Evolutionary conservation across 1,140 invertebrate species (phyloP), one percentile per base, ranked within the genome.

Genomic region (Drosophila kikkawai): DNA sequence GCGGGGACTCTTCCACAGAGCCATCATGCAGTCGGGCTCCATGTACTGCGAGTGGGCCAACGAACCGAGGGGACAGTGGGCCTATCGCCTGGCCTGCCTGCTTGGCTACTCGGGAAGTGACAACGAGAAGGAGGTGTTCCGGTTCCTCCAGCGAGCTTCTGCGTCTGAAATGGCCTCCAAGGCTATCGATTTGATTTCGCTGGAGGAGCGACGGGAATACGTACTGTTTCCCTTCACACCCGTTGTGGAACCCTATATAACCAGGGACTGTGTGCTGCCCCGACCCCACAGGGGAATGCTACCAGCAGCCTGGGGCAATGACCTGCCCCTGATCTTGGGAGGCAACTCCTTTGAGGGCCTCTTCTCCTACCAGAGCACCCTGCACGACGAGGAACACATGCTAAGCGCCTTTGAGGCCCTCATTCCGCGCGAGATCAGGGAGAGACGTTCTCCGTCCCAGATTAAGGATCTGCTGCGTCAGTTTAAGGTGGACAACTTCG

Each of bases 21-120:
- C 93, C 22, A 95, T 95, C 39, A 87, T 94, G 26, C 93, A 95
- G 81, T 95, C 95, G 50, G 95, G 95, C 1, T 94, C 93, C 3
- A 86, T 93, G 19, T 77, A 94, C 42, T 86, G 93, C 55, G 90
- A 91, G 17, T 91, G 91, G 88, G 88, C 80, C 29, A 66, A 64
- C n/a, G 66, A 77, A 12, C 63, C 71, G 8, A 63, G 77, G 32
- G 39, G 57, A 0, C 56, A 53, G 8, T 84, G 80, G 70, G 60
- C 88, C 0, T 66, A 84, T 60, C 79, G 80, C 0, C 44, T 92
- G 17, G 92, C 91, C 41, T 71, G 61, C 32, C 63, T 68, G 0
- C 34, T 92, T 3, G 93, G 82, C 1, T 92, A 92, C 19, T 73
- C 90, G 44, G 90, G 93, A 0, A 83, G 82, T 37, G 77, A 90